Base-by-base conservation (phyloP, 1,140 invertebrate genomes). In the Panonychus citri region DNA sequence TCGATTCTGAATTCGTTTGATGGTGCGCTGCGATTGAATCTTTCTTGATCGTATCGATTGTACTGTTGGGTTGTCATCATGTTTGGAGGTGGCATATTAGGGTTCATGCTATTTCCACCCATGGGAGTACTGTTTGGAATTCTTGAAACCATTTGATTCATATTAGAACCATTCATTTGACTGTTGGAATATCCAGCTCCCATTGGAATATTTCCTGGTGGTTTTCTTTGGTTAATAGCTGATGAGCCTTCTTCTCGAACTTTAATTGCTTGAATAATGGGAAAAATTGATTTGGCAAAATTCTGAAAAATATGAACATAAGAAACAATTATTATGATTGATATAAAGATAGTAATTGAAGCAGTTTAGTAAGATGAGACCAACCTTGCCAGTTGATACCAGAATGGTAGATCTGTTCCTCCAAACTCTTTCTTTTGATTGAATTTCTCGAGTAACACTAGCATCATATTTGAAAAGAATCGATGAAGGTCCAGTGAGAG, bases 21-120 rank as follows among this genome's bases (percentile, higher is more conserved):
- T 74, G 66, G 85, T 71, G 63, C 68, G 66, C 65, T 75, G 68
- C 65, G 65, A 57, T 67, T 85, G 68, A 96, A 95, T 65, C 87
- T 76, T 75, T 96, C 93, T 73, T 97, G 91, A 80, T 95, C 89
- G 71, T 96, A 97, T 77, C 91, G 82, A 78, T 90, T 96, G 69
- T 97, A 97, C 1, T 59, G 57, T 46, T 56, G 57, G 34, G 37
- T 48, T 21, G n/a, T 46, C 43, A 46, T 39, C 53, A 24, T 57
- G 57, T 67, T 62, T 60, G 68, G 68, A 25, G 43, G 40, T 48
- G 57, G 57, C n/a, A 34, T 48, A 19, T 17, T 28, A 19, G 26
- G 10, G 5, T 19, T 24, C 28, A 42, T 27, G 30, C 17, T 13
- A 13, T n/a, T 4, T 7, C 30, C 21, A n/a, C 17, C 15, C 24